Evolutionary conservation across 2,797 vertebrate species (phyloP).

Genomic region (Garrulus glandarius): DNA sequence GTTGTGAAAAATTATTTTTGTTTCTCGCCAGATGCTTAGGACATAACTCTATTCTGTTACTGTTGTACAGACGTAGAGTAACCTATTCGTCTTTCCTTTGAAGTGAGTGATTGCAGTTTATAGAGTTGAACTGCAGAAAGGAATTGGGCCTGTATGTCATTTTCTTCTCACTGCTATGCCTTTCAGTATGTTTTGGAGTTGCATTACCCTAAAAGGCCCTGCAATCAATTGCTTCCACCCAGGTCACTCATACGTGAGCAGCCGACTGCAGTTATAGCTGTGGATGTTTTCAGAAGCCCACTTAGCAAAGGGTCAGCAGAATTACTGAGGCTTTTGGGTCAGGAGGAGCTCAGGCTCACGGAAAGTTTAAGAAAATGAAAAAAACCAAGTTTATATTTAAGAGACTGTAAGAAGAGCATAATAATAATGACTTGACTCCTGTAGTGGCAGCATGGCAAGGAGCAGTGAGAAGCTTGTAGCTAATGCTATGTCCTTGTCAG

Average conservation of each 20-base stretch:
- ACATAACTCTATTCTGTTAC: neutral
- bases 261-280: neutral
- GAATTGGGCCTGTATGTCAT: neutral
- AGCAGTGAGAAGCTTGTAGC: neutral
- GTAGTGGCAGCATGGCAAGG: neutral
- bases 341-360: neutral
- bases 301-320: neutral
- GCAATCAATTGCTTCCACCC: neutral
- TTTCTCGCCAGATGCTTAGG: neutral
- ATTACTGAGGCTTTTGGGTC: neutral
- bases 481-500: constrained; percentile 19
- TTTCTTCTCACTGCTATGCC: neutral
- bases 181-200: neutral
- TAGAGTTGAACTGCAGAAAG: constrained; percentile 2
- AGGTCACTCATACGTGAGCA: neutral
- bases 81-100: neutral
- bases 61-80: neutral
- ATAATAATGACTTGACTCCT: neutral
- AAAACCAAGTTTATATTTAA: neutral
- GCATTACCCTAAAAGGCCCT: constrained; percentile 16
- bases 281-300: neutral
- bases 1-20: neutral
- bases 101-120: constrained; percentile 13
- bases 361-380: constrained; percentile 2
- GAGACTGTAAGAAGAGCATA: neutral